Evolutionary conservation across 2,797 vertebrate genomes (phyloP), one percentile per base, ranked within the genome.

Genomic region (Hephaestus fuliginosus): DNA sequence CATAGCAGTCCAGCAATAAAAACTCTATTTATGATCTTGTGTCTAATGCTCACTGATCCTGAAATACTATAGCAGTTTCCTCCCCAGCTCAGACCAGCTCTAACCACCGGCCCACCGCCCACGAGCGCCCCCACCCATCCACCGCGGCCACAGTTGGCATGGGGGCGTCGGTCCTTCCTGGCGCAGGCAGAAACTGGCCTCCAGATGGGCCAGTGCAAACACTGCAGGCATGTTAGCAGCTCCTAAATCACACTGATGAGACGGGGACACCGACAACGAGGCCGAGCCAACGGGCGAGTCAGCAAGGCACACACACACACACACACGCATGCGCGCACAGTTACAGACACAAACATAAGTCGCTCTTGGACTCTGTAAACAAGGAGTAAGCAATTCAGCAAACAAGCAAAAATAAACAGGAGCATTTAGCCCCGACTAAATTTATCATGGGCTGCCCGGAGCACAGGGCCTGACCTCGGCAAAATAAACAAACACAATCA

Each of bases 1-100:
- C 88, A 74, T 63, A 93, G 86, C 81, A 55, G 78, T 80, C 79
- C 68, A 4, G 86, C 86, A 88, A 85, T 90, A 90, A 94, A 92
- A 92, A 81, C 76, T 78, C 86, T 92, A 81, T 74, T 88, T 91
- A 90, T 82, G 81, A 86, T 86, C 58, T 46, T 64, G 86, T 64
- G 88, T 44, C 30, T 78, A 62, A 70, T 75, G 86, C 86, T 82
- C 80, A 66, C 76, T 82, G 49, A 66, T 87, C 89, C 88, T 79
- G 78, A 93, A 93, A 94, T 92, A 89, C 86, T 73, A 63, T 13
- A 14, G 71, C 80, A 76, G 82, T 89, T 83, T 83, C 30, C 30
- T 5, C 81, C 79, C 63, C 84, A 58, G 76, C 83, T 87, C 82
- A 83, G 77, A 87, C 67, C 71, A 78, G 74, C 84, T 82, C 66